These are phyloP conservation scores for Halesus radiatus DNA, from an alignment of 1,140 invertebrate genomes.

Conservation along the genomic window DNA sequence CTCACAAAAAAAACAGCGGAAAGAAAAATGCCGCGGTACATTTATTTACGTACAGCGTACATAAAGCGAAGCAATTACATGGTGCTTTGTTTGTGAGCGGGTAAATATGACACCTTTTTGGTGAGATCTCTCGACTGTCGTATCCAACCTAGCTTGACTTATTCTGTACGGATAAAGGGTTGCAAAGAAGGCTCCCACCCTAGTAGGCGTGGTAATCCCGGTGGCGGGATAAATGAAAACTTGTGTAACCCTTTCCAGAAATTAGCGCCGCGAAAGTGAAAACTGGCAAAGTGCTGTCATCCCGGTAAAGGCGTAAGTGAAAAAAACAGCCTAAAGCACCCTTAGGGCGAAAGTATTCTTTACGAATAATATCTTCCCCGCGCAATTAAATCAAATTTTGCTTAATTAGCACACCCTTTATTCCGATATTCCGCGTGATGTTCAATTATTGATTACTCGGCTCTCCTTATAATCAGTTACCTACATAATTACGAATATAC, in stretches of 20 bases:
- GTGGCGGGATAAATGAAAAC: conserved; percentile 22
- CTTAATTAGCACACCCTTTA: too few species aligned
- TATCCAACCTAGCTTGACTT: not conserved
- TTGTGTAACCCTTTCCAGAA: conserved; percentile 3
- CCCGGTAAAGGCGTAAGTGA: not conserved
- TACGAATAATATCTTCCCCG: too few species aligned
- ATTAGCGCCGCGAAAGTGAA: conserved; percentile 26
- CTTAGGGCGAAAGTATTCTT: too few species aligned
- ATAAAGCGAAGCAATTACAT: not conserved
- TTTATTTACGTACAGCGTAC: not conserved
- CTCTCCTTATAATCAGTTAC: too few species aligned
- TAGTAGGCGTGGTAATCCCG: not conserved
- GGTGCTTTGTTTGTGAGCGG: not conserved
- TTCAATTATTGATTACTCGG: too few species aligned
- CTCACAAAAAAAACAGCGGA: conserved; percentile 3
- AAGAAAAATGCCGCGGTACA: not conserved
- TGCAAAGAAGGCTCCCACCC: not conserved
- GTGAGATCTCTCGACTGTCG: not conserved
- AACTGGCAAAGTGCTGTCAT: not conserved
- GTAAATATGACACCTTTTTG: conserved; percentile 3
- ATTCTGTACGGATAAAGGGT: conserved; percentile 15
- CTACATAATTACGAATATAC: too few species aligned
- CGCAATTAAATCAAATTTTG: too few species aligned
- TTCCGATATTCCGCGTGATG: too few species aligned
- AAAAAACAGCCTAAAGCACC: not conserved